Percentiles rank a stretch among this genome's conserved stretches.
Evolutionary conservation across 2,113 vertebrate genomes (phyloP).

Genomic region (Platanista minor): DNA sequence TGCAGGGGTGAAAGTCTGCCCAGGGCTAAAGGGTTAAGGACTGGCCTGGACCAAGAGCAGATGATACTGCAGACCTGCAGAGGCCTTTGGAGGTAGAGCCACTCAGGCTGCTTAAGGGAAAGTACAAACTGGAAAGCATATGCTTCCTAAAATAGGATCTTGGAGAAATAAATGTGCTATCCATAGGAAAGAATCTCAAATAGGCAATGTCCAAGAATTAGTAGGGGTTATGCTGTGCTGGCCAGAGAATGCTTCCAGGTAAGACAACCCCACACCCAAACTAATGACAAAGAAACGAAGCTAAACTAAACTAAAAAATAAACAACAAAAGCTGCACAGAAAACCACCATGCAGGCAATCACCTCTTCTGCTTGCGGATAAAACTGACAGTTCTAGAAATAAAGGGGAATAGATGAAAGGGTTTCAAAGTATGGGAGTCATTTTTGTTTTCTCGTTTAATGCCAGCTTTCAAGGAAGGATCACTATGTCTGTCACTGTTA

Average conservation of each 20-base stretch:
- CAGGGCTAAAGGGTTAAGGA: not conserved
- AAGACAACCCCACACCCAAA: not conserved
- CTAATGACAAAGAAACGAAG: not conserved
- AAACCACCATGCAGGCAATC: not conserved
- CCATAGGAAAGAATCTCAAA: not conserved
- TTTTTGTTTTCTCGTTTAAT: constrained; percentile 68
- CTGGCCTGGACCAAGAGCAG: not conserved
- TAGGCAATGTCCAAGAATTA: not conserved
- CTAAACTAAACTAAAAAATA: not conserved
- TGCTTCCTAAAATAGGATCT: not conserved
- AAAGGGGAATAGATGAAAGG: not conserved
- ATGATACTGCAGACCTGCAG: not conserved
- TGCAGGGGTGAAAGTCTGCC: not conserved
- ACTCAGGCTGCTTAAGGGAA: not conserved
- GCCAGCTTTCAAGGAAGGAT: constrained; percentile 33
- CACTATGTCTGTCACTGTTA: not conserved
- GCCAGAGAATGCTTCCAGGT: not conserved
- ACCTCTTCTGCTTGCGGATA: not conserved
- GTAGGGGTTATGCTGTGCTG: not conserved
- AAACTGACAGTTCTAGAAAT: not conserved
- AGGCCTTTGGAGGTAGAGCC: not conserved
- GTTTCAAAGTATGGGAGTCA: not conserved
- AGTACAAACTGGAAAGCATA: not conserved
- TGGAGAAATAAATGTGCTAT: not conserved
- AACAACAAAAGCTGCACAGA: not conserved